Evolutionary conservation across 2,888 invertebrate genomes (phyloP).

Genomic region (Tetragonula carbonaria): DNA sequence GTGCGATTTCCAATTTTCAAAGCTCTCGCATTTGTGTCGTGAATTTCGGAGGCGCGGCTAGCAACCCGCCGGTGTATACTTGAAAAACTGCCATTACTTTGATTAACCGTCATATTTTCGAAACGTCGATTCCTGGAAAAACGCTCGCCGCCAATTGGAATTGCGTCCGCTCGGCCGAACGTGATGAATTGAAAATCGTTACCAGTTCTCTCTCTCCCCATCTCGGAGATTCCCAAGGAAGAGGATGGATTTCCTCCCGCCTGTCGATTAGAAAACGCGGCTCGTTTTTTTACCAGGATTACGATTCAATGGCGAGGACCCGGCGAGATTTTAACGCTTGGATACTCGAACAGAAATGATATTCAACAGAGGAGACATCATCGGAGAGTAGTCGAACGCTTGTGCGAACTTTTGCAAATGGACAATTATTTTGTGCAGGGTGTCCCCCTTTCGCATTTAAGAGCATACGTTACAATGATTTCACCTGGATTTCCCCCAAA

Average conservation of each 20-base stretch:
- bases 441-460: too few species aligned
- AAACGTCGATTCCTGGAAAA: conserved; percentile 63
- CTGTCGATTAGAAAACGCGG: not conserved
- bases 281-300: not conserved
- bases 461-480: too few species aligned
- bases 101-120: conserved; percentile 77
- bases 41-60: conserved; percentile 3
- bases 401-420: too few species aligned
- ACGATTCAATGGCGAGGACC: too few species aligned
- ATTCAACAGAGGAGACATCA: too few species aligned
- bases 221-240: not conserved
- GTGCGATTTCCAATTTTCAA: conserved; percentile 78
- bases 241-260: too few species aligned
- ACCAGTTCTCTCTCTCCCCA: not conserved
- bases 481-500: too few species aligned
- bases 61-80: conserved; percentile 47
- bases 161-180: conserved; percentile 34
- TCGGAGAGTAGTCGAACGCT: too few species aligned
- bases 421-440: too few species aligned
- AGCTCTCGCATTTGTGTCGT: conserved; percentile 37
- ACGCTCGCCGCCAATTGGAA: conserved; percentile 41
- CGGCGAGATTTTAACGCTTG: too few species aligned
- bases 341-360: too few species aligned
- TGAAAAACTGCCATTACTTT: conserved; percentile 77
- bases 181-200: conserved; percentile 9